phyloP scores from a whole-genome alignment of 1,140 invertebrate species.

The Drosophila funebris region DNA sequence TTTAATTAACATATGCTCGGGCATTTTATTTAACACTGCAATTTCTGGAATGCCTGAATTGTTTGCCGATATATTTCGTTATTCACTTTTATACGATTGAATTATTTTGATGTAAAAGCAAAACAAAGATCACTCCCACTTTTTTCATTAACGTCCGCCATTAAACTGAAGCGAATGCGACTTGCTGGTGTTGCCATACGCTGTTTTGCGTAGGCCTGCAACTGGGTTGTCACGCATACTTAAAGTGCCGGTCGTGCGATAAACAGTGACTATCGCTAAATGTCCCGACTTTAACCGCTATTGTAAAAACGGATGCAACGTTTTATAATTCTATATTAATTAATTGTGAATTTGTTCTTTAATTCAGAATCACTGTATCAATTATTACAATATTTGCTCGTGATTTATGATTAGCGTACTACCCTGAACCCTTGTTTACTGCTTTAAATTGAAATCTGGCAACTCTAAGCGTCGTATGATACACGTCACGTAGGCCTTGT shows the following conservation, averaged over 20 bases:
- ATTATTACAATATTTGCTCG: background rate
- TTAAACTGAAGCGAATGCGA: slow-evolving; percentile 45
- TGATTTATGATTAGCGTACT: background rate
- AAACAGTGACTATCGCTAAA: background rate
- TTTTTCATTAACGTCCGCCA: slow-evolving; percentile 53
- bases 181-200: slow-evolving; percentile 38
- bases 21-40: slow-evolving; percentile 62
- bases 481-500: slow-evolving; percentile 63
- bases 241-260: background rate
- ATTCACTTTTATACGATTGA: slow-evolving; percentile 5
- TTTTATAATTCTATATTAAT: background rate
- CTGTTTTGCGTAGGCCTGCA: background rate
- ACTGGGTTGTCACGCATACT: slow-evolving; percentile 11
- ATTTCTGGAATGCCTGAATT: slow-evolving; percentile 35
- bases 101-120: slow-evolving; percentile 33
- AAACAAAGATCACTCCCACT: slow-evolving; percentile 65
- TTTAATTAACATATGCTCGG: slow-evolving; percentile 29
- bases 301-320: too few relatives aligned
- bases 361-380: background rate
- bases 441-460: background rate
- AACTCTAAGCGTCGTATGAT: slow-evolving; percentile 19
- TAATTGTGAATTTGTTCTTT: background rate
- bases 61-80: slow-evolving; percentile 6
- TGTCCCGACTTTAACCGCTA: too few relatives aligned
- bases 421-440: background rate